Conservation (phyloP, 2,888 invertebrate species). For the Lepetodrilus schrolli region DNA sequence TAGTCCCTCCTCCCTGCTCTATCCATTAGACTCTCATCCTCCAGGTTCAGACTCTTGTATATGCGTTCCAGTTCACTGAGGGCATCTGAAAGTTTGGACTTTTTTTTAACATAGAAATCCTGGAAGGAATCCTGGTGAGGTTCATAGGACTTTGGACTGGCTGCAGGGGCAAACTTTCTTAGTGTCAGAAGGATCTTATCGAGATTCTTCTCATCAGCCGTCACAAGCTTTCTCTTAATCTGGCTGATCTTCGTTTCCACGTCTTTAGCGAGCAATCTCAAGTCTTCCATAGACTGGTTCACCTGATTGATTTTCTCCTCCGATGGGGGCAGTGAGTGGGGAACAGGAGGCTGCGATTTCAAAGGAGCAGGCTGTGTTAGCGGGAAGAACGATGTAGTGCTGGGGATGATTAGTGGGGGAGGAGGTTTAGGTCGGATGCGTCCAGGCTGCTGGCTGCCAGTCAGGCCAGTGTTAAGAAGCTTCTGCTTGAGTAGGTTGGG, state of each 20-base stretch:
- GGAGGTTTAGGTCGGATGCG: constrained; percentile 7
- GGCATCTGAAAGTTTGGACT: constrained; percentile 66
- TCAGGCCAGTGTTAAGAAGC: constrained; percentile 64
- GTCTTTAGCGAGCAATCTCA: constrained; percentile 61
- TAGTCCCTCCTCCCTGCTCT: constrained; percentile 46
- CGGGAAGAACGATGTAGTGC: background rate
- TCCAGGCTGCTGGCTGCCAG: constrained; percentile 37
- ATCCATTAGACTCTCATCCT: constrained; percentile 52
- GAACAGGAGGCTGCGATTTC: background rate
- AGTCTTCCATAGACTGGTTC: constrained; percentile 62
- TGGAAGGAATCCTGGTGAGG: constrained; percentile 47
- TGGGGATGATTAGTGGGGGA: background rate
- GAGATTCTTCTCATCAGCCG: constrained; percentile 62
- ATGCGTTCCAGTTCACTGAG: constrained; percentile 69
- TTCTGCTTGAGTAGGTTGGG: constrained; percentile 63
- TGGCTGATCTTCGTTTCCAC: constrained; percentile 61
- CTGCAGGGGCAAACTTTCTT: constrained; percentile 60
- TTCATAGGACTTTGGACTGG: constrained; percentile 51
- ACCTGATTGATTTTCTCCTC: constrained; percentile 39
- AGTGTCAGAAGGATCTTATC: constrained; percentile 64
- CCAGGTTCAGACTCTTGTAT: constrained; percentile 63
- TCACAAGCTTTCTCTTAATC: constrained; percentile 61
- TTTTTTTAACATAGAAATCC: constrained; percentile 56
- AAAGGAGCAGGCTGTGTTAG: constrained; percentile 17
- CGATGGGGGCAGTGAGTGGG: background rate